Percentiles rank a stretch among this genome's conserved stretches.
Conservation (phyloP, 2,888 invertebrate species). For the Ochropacha duplaris region DNA sequence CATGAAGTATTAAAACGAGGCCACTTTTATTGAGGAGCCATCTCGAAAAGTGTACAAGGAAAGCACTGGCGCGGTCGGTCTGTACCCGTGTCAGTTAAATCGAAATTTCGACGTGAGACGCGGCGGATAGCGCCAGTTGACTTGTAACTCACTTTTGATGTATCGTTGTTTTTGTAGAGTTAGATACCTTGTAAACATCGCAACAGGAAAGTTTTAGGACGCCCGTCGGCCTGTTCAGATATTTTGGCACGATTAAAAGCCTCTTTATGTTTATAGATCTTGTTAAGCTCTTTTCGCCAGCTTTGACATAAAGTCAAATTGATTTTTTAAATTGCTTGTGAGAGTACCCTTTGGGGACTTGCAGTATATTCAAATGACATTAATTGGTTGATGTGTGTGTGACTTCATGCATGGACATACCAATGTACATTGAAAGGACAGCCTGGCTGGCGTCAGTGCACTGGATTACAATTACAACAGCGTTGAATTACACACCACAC, state of each 20-base stretch:
- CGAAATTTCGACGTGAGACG: slow-evolving; percentile 59
- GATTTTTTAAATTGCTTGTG: slow-evolving; percentile 7
- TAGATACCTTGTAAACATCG: slow-evolving; percentile 68
- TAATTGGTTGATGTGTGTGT: slow-evolving; percentile 34
- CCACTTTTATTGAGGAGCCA: slow-evolving; percentile 44
- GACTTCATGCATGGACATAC: slow-evolving; percentile 47
- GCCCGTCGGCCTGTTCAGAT: slow-evolving; percentile 43
- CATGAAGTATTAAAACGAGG: slow-evolving; percentile 29
- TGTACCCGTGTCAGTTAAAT: slow-evolving; percentile 65
- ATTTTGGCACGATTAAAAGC: slow-evolving; percentile 45
- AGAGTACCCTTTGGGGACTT: slow-evolving; percentile 3
- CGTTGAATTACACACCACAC: slow-evolving; percentile 15
- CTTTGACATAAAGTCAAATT: slow-evolving; percentile 1
- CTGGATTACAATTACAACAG: slow-evolving; percentile 48
- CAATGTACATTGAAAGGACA: slow-evolving; percentile 46
- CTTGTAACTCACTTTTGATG: slow-evolving; percentile 79
- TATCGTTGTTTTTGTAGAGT: slow-evolving; percentile 76
- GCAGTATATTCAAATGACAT: slow-evolving; percentile 6
- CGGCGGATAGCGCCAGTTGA: slow-evolving; percentile 64
- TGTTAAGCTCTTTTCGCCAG: slow-evolving; percentile 8
- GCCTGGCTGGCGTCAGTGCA: slow-evolving; percentile 43
- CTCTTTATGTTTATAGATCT: slow-evolving; percentile 19
- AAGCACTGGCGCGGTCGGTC: slow-evolving; percentile 34
- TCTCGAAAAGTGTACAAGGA: slow-evolving; percentile 55
- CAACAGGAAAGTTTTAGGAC: slow-evolving; percentile 66